A percentile compares a stretch with the other conserved stretches of the same genome.
Evolutionary conservation across 2,113 vertebrate species (phyloP).

Genomic region (Corythoichthys haematopterus): DNA sequence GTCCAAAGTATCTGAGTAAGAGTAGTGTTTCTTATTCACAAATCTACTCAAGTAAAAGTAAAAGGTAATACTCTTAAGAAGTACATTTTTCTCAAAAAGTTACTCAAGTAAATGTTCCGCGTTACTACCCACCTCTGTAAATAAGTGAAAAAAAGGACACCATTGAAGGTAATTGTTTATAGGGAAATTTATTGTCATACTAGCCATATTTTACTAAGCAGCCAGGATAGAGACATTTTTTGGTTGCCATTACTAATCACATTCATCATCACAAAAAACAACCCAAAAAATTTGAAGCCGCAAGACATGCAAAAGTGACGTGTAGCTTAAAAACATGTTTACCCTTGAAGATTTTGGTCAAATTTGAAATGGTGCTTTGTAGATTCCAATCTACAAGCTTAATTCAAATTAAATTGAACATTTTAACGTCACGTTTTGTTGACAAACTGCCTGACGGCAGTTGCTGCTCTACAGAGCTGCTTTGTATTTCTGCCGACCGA

Average conservation of each 20-base stretch:
- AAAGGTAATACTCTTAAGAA: no score
- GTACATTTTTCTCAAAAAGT: no score
- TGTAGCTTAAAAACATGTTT: neutral
- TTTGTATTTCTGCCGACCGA: neutral
- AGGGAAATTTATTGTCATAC: neutral
- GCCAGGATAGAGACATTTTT: neutral
- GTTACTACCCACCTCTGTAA: no score
- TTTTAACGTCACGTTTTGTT: neutral
- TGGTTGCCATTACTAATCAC: neutral
- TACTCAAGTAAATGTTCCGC: no score
- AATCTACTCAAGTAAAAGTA: no score
- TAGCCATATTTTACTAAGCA: neutral
- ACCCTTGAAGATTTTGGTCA: neutral
- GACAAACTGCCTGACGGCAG: neutral
- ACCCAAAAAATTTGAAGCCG: neutral
- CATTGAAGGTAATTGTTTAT: neutral
- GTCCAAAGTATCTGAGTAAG: no score
- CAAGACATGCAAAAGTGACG: neutral
- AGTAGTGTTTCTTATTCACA: no score
- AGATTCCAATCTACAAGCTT: neutral
- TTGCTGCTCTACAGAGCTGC: neutral
- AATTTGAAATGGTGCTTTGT: neutral
- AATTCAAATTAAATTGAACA: neutral
- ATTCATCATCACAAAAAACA: neutral
- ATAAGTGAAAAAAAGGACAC: neutral